Conservation (phyloP, 2,113 vertebrate species). For the Notarius lentiginosus region DNA sequence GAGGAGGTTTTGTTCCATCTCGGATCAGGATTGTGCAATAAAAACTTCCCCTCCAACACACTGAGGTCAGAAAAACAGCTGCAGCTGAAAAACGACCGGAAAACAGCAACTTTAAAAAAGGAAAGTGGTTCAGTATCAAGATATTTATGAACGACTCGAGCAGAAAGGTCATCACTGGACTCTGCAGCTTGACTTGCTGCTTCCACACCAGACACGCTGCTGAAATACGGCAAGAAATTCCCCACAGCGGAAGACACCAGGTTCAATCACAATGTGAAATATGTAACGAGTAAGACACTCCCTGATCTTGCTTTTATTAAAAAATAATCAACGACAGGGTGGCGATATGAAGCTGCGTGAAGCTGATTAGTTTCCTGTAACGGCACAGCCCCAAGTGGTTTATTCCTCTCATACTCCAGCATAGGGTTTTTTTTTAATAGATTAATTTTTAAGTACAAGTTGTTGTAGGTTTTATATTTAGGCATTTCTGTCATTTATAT, state of each 20-base stretch:
- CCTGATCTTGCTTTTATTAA: background rate
- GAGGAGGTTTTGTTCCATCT: constrained; percentile 1
- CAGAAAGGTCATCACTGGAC: background rate
- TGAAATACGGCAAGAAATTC: constrained; percentile 14
- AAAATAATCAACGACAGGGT: background rate
- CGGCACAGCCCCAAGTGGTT: background rate
- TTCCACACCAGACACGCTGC: background rate
- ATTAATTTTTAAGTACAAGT: too few species aligned
- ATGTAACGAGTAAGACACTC: background rate
- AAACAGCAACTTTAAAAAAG: background rate
- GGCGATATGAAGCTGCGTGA: background rate
- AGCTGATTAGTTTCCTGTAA: background rate
- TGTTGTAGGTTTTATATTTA: too few species aligned
- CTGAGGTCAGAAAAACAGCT: constrained; percentile 15
- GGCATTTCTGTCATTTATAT: too few species aligned
- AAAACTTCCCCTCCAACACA: constrained; percentile 16
- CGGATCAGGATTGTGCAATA: constrained; percentile 16
- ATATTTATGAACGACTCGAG: background rate
- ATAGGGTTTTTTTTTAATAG: too few species aligned
- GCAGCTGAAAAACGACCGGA: background rate
- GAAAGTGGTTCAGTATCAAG: background rate
- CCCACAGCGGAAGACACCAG: background rate
- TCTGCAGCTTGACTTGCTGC: background rate
- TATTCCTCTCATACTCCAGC: background rate
- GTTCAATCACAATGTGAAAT: background rate